Percentiles rank a stretch among this genome's conserved stretches.
These are phyloP conservation scores for Pseudomyrmex dendroicus DNA, from an alignment of 1,140 invertebrate genomes.

Conservation along the genomic window DNA sequence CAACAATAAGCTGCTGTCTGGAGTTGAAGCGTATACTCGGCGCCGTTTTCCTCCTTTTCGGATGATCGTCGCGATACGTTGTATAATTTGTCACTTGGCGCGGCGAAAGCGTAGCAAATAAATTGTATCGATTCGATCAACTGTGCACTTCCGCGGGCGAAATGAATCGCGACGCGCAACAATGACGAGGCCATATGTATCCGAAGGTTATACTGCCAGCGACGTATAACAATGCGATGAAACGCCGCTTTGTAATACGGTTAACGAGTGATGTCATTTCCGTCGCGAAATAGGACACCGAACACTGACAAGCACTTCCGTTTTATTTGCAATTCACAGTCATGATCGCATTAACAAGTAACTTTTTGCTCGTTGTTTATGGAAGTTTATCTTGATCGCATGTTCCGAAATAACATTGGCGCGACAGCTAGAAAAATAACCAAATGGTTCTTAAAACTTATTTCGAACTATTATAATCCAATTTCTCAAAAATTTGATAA, in stretches of 20 bases:
- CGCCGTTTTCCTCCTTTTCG: not conserved
- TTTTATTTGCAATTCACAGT: not conserved
- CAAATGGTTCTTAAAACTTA: no score
- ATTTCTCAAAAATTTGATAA: no score
- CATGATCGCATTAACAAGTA: conserved; percentile 29
- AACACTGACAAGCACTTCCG: conserved; percentile 35
- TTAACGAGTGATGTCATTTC: conserved; percentile 58
- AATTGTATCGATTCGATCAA: conserved; percentile 60
- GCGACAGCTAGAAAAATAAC: not conserved
- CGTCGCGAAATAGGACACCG: conserved; percentile 26
- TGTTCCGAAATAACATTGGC: conserved; percentile 4
- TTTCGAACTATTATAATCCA: no score
- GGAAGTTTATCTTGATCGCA: conserved; percentile 9
- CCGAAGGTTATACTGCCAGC: conserved; percentile 33
- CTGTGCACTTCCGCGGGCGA: conserved; percentile 34
- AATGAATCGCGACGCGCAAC: conserved; percentile 44
- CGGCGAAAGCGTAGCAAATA: conserved; percentile 46
- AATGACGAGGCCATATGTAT: conserved; percentile 52
- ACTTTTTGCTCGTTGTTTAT: conserved; percentile 15
- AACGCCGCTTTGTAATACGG: conserved; percentile 52
- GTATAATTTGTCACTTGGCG: conserved; percentile 53
- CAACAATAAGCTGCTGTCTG: not conserved
- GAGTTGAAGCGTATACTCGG: conserved; percentile 2
- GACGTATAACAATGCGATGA: conserved; percentile 48
- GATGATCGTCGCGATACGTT: conserved; percentile 13